Base-by-base conservation (phyloP, 1,140 invertebrate genomes). In the Aphelenchoides avenae region DNA sequence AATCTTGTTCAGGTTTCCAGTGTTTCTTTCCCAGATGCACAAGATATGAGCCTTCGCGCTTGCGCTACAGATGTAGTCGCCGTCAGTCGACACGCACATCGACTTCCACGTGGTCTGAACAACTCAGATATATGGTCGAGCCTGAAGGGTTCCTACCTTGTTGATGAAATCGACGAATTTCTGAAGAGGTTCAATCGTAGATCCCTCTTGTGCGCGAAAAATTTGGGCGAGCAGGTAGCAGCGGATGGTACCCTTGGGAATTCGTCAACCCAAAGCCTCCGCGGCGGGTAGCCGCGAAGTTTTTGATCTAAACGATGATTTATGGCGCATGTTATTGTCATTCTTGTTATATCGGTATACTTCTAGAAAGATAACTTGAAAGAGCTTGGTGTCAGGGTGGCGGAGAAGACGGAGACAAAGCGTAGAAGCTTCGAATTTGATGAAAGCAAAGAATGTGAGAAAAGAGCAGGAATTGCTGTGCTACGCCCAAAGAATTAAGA, bases 31-130 rank as follows among this genome's bases (percentile, higher is more conserved):
- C 94, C 94, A 99, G 71, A 99, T 88, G 77, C 98, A 97, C 0
- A 99, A 80, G 15, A 92, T 89, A 81, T 99, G 93, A 71, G 94
- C 89, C 27, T 92, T 84, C 0, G 92, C 89, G 15, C 92, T 97
- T 1, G 93, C 94, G 42, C 93, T 95, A 79, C 93, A 97, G 53
- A 99, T 91, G 78, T 94, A 98, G 80, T 98, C 92, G 0, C 92
- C 91, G 81, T 98, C 93, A 2, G 92, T 93, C n/a, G 93, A 98
- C 78, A 97, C 97, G 77, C 91, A 95, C 77, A 94, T 97, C 77
- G 95, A 96, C 78, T 96, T 97, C 95, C 95, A 99, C 78, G 91
- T 89, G 3, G 63, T 65, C 63, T 64, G 36, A 68, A 69, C 15
- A n/a, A n/a, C n/a, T n/a, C n/a, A n/a, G n/a, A n/a, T n/a, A n/a